A percentile compares a stretch with the other conserved stretches of the same genome.
Evolutionary conservation across 2,797 vertebrate genomes (phyloP).

Genomic region (Danio tinwini): DNA sequence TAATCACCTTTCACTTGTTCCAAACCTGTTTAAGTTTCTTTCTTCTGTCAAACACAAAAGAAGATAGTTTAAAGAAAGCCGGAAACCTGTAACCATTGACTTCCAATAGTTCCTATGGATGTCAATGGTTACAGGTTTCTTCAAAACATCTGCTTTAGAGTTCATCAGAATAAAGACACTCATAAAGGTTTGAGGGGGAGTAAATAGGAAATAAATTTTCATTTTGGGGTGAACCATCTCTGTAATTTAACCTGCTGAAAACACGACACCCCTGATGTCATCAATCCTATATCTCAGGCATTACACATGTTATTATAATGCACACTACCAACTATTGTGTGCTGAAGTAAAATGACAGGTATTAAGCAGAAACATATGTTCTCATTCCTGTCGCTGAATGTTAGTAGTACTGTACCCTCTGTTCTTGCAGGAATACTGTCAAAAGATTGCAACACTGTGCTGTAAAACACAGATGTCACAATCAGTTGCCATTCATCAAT

Average conservation of each 20-base stretch:
- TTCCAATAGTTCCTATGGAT: too few species aligned
- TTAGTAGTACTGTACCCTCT: constrained; percentile 21
- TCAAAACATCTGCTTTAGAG: too few species aligned
- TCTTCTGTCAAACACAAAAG: too few species aligned
- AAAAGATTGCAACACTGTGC: constrained; percentile 44
- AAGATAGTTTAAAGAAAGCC: too few species aligned
- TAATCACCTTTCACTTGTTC: too few species aligned
- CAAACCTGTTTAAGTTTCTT: too few species aligned
- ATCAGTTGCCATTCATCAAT: constrained; percentile 49
- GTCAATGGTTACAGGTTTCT: too few species aligned
- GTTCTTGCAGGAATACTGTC: constrained; percentile 29
- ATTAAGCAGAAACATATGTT: constrained; percentile 38
- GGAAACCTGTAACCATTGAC: too few species aligned
- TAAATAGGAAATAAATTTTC: too few species aligned
- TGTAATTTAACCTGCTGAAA: not conserved
- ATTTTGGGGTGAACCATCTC: too few species aligned
- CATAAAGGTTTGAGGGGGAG: too few species aligned
- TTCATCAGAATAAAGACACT: too few species aligned
- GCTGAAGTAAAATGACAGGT: constrained; percentile 27
- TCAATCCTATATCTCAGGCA: not conserved
- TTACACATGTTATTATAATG: constrained; percentile 3
- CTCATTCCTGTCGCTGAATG: constrained; percentile 36
- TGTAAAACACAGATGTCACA: constrained; percentile 49
- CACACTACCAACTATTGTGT: not conserved
- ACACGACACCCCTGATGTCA: not conserved